A percentile compares a stretch with the other conserved stretches of the same genome.
These are phyloP conservation scores for Ceyx margarethae DNA, from an alignment of 2,113 vertebrate species.

Conservation along the genomic window DNA sequence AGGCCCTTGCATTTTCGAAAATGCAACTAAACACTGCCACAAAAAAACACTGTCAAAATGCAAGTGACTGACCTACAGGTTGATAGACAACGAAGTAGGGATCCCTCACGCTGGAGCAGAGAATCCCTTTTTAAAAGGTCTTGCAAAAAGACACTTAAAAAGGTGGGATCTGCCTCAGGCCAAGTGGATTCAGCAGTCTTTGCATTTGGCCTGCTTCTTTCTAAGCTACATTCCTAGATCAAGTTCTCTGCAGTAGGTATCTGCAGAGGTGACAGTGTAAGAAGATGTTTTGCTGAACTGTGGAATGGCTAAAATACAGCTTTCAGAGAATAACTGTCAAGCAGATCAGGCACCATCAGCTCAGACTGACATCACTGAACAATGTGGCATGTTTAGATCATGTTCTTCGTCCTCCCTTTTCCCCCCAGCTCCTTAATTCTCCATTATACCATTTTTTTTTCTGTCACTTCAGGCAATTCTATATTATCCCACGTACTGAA, in stretches of 20 bases:
- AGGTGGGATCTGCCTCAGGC: not conserved
- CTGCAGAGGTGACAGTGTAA: not conserved
- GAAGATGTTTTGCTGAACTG: not conserved
- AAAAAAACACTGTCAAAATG: not conserved
- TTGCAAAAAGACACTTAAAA: not conserved
- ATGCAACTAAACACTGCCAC: not conserved
- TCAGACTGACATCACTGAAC: not conserved
- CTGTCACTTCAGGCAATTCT: not conserved
- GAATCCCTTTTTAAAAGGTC: not conserved
- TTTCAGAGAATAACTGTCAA: slow-evolving; percentile 1
- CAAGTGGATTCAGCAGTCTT: not conserved
- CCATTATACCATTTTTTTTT: not conserved
- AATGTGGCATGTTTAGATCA: not conserved
- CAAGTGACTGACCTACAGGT: not conserved
- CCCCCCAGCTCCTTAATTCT: not conserved
- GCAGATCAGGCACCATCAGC: not conserved
- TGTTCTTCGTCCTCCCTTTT: not conserved
- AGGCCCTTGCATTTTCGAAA: not conserved
- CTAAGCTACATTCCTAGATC: not conserved
- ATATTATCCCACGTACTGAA: not conserved
- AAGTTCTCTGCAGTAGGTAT: not conserved
- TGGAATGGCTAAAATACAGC: not conserved
- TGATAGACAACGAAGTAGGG: not conserved
- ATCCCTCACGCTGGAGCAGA: not conserved
- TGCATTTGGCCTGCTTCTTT: not conserved